Evolutionary conservation across 2,888 invertebrate genomes (phyloP).

Genomic region (Andrena haemorrhoa): DNA sequence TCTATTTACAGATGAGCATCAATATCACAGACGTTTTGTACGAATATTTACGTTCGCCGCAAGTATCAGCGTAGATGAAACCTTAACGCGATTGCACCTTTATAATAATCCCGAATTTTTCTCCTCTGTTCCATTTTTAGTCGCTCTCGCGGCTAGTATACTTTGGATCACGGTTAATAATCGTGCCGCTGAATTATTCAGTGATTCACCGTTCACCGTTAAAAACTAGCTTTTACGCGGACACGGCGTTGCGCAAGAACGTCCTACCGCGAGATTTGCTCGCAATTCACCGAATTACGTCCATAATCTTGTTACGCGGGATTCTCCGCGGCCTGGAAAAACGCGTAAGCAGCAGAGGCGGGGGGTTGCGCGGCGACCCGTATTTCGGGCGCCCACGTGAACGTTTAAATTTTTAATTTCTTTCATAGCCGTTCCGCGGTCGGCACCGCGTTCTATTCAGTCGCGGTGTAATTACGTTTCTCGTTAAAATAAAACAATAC

Average conservation of each 20-base stretch:
- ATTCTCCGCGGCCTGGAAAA: constrained; percentile 6
- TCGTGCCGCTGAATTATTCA: constrained; percentile 16
- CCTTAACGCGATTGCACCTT: too few relatives aligned
- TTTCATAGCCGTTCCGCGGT: background rate
- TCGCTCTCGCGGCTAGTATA: background rate
- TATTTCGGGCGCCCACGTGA: constrained; percentile 4
- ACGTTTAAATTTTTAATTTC: constrained; percentile 35
- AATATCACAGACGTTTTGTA: background rate
- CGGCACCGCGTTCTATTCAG: background rate
- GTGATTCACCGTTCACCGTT: background rate
- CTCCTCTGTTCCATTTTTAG: background rate
- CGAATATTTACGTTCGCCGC: constrained; percentile 4
- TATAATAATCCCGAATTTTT: background rate
- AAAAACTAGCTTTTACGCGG: background rate
- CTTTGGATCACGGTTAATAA: background rate
- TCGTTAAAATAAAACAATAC: background rate
- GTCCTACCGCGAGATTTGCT: background rate
- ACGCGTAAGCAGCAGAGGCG: background rate
- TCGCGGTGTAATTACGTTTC: constrained; percentile 8
- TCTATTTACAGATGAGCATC: background rate
- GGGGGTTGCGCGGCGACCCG: background rate
- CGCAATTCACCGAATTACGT: constrained; percentile 20
- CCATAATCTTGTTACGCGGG: constrained; percentile 13
- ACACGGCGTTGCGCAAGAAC: background rate
- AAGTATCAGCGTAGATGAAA: too few relatives aligned